These are phyloP conservation scores for Sphinx pinastri DNA, from an alignment of 2,888 invertebrate genomes.

Conservation along the genomic window DNA sequence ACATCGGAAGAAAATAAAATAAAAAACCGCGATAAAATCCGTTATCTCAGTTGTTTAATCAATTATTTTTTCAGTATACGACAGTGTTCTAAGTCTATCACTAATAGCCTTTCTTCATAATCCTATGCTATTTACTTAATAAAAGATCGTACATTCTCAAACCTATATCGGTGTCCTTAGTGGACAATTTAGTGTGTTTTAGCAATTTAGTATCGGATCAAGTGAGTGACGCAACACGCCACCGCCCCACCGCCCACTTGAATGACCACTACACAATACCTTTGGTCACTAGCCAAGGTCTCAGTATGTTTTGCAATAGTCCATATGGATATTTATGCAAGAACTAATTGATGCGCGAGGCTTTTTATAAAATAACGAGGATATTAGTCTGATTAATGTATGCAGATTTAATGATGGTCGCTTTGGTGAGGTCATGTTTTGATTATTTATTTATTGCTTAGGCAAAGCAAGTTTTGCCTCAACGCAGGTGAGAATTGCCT, in stretches of 20 bases:
- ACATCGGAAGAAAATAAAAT: too few species aligned
- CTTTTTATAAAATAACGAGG: background rate
- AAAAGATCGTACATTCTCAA: background rate
- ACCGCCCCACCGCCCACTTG: conserved; percentile 5
- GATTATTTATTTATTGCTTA: background rate
- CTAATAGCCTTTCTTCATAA: background rate
- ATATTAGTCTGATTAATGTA: background rate
- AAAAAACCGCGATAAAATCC: too few species aligned
- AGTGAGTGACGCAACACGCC: conserved; percentile 18
- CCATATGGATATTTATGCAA: background rate
- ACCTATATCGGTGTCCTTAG: background rate
- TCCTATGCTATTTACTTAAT: background rate
- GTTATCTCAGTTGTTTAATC: too few species aligned
- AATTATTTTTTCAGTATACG: too few species aligned
- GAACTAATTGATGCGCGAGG: background rate
- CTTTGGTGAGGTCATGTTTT: background rate
- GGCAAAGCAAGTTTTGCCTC: too few species aligned
- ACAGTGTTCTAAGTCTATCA: too few species aligned
- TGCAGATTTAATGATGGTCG: background rate
- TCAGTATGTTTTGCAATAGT: conserved; percentile 7
- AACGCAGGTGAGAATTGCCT: too few species aligned
- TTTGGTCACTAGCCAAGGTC: conserved; percentile 12
- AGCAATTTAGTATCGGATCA: conserved; percentile 9
- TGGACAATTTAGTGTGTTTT: background rate
- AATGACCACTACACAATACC: conserved; percentile 12